A percentile compares a stretch with the other conserved stretches of the same genome.
Conservation (phyloP, 2,113 vertebrate genomes). For the Catharus minimus region DNA sequence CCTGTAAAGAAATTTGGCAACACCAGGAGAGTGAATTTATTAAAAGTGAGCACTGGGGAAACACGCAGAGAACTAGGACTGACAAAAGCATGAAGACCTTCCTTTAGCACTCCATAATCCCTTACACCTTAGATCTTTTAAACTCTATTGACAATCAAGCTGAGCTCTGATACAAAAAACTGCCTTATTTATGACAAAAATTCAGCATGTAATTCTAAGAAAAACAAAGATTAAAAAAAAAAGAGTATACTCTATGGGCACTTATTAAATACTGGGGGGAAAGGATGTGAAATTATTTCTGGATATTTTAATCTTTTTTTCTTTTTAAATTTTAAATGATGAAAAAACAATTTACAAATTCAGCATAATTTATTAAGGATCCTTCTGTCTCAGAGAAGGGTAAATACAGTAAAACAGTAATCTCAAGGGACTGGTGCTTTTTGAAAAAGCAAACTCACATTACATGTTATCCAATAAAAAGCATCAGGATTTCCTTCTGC, state of each 20-base stretch:
- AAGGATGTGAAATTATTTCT: not conserved
- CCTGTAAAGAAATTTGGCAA: not conserved
- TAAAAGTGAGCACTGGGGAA: not conserved
- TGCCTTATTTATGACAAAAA: not conserved
- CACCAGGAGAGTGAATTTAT: not conserved
- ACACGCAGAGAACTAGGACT: rapidly evolving
- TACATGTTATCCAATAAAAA: not conserved
- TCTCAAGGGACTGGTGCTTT: not conserved
- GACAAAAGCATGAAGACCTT: not conserved
- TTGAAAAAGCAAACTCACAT: not conserved
- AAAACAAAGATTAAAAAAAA: not conserved
- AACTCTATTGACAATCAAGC: not conserved
- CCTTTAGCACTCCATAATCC: not conserved
- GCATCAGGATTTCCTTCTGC: not conserved
- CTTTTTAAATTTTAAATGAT: not conserved
- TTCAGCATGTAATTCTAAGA: not conserved
- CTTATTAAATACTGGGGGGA: not conserved
- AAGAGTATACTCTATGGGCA: rapidly evolving
- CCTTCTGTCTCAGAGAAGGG: not conserved
- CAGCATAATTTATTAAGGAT: not conserved
- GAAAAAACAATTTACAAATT: not conserved
- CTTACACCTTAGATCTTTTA: not conserved
- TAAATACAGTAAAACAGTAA: not conserved
- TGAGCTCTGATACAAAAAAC: not conserved
- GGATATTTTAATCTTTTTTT: not conserved